Conservation (phyloP, 2,888 invertebrate species). For the Amiota mariae region DNA sequence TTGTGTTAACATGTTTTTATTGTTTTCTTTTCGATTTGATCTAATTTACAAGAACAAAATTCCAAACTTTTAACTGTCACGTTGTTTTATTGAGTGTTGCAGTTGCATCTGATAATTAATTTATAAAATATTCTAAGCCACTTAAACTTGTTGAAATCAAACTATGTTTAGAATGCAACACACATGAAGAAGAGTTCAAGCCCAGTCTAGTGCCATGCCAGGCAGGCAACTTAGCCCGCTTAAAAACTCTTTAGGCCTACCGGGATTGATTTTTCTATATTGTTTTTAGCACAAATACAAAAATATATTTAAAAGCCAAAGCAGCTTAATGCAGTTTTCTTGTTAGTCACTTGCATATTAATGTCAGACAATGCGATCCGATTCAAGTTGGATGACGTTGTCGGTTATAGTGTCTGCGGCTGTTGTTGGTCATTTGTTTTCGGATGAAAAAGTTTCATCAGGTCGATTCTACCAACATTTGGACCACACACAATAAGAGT, state of each 20-base stretch:
- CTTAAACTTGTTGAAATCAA: too few species aligned
- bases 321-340: conserved; percentile 58
- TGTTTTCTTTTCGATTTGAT: too few species aligned
- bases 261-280: conserved; percentile 12
- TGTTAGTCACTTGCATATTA: conserved; percentile 60
- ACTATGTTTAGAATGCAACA: background rate
- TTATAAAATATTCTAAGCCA: background rate
- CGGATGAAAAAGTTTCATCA: background rate
- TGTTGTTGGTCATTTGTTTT: background rate
- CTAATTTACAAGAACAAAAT: too few species aligned
- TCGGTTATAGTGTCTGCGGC: conserved; percentile 23
- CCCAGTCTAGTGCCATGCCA: background rate
- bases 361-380: conserved; percentile 24
- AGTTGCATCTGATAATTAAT: background rate
- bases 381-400: conserved; percentile 8
- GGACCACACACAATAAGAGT: background rate
- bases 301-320: conserved; percentile 32
- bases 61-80: too few species aligned
- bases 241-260: background rate
- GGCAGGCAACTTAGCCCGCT: background rate
- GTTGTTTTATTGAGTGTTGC: background rate
- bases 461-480: background rate
- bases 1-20: too few species aligned
- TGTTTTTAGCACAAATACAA: background rate
- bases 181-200: background rate